These are phyloP conservation scores for Isurus oxyrinchus DNA, from an alignment of 2,113 vertebrate genomes.

Conservation along the genomic window DNA sequence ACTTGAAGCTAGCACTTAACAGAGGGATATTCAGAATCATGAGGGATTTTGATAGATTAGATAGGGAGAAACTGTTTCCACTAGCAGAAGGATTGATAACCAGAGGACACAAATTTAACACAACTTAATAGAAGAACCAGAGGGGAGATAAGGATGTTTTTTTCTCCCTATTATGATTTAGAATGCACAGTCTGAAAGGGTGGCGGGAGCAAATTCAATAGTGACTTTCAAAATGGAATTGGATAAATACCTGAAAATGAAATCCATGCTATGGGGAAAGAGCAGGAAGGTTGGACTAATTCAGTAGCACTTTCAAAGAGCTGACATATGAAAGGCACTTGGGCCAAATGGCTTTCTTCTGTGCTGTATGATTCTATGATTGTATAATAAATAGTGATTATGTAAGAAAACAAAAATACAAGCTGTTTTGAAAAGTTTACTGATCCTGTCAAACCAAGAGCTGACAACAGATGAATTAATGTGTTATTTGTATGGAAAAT, in stretches of 20 bases:
- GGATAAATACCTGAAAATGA: background rate
- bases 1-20: background rate
- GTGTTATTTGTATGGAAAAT: background rate
- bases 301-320: background rate
- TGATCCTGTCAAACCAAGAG: background rate
- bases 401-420: background rate
- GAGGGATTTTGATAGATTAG: background rate
- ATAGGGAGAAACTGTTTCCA: background rate
- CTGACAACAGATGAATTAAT: background rate
- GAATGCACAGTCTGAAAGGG: background rate
- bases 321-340: background rate
- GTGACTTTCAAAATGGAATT: no score
- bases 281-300: background rate
- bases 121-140: background rate
- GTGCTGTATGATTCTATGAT: background rate
- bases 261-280: background rate
- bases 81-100: background rate
- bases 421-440: background rate
- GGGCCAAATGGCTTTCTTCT: no score
- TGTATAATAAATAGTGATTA: background rate
- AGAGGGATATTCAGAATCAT: background rate
- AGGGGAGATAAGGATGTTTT: background rate
- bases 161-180: background rate
- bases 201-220: no score
- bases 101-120: background rate